phyloP scores from a whole-genome alignment of 92 coral and sea anemone species.

The Anthopleura xanthogrammica region DNA sequence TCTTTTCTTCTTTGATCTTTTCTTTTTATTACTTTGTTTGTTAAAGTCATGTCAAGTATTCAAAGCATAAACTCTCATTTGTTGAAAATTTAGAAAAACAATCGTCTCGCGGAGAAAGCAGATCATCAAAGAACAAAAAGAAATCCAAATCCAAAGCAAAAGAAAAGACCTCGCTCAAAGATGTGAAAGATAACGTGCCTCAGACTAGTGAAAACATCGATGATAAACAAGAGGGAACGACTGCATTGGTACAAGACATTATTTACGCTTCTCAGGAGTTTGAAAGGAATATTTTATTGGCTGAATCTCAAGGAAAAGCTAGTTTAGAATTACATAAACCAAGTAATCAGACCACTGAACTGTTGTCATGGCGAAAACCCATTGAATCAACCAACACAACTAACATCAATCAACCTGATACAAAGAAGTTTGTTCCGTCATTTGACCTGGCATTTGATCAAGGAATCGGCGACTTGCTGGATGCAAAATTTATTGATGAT shows the following conservation, averaged over 20 bases:
- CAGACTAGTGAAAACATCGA: not conserved
- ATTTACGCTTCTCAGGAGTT: not conserved
- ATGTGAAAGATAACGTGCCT: not conserved
- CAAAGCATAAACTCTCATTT: not conserved
- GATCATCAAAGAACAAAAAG: constrained; percentile 70
- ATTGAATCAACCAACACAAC: not conserved
- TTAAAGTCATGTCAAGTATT: no score
- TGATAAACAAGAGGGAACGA: not conserved
- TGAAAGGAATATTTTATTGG: no score
- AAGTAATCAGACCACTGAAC: not conserved
- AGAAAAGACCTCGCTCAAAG: constrained; percentile 22
- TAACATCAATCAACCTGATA: not conserved
- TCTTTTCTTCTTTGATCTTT: no score
- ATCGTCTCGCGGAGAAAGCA: constrained; percentile 31
- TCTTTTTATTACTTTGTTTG: no score
- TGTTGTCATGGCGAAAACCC: not conserved
- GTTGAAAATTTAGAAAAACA: constrained; percentile 5
- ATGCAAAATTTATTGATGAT: constrained; percentile 6
- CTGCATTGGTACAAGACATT: not conserved
- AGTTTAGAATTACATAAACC: not conserved
- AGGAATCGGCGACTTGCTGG: not conserved
- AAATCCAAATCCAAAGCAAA: constrained; percentile 55
- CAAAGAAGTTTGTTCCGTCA: not conserved
- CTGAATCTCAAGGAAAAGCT: not conserved
- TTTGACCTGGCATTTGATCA: not conserved